Evolutionary conservation across 1,140 invertebrate genomes (phyloP).

Genomic region (Homarus americanus): DNA sequence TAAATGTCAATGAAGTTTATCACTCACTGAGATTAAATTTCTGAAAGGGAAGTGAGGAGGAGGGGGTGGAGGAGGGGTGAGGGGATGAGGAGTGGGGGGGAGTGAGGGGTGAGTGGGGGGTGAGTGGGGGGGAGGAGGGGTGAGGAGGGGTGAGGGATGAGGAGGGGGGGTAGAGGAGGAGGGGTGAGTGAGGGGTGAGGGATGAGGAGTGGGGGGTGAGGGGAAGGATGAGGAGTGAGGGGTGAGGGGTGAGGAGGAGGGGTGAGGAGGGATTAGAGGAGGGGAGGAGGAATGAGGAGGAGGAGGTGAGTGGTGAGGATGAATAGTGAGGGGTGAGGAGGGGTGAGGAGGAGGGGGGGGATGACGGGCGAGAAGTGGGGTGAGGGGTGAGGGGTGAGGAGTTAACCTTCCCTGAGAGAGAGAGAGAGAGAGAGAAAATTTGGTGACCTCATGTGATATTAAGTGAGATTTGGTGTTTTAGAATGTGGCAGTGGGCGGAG

Average conservation of each 20-base stretch:
- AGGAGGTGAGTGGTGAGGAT: neutral
- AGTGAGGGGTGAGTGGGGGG: neutral
- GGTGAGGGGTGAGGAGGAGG: no score
- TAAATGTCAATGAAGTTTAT: no score
- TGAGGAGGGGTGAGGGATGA: neutral
- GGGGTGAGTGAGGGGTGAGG: neutral
- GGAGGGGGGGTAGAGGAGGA: neutral
- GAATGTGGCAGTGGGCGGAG: neutral
- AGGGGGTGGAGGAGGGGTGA: neutral
- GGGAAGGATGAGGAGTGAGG: no score
- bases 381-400: neutral
- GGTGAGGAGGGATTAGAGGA: neutral
- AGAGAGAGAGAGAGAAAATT: no score
- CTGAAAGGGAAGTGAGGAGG: neutral
- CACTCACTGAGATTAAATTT: no score
- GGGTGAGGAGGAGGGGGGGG: neutral
- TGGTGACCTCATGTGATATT: no score
- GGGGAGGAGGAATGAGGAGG: neutral
- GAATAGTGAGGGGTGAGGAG: neutral
- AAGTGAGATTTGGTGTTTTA: no score
- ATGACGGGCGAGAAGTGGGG: no score
- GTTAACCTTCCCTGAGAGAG: no score
- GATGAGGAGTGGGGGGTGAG: neutral
- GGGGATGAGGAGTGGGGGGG: neutral
- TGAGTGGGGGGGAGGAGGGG: neutral